Evolutionary conservation across 2,113 vertebrate genomes (phyloP), one percentile per base, ranked within the genome.

Genomic region (Trinectes maculatus): DNA sequence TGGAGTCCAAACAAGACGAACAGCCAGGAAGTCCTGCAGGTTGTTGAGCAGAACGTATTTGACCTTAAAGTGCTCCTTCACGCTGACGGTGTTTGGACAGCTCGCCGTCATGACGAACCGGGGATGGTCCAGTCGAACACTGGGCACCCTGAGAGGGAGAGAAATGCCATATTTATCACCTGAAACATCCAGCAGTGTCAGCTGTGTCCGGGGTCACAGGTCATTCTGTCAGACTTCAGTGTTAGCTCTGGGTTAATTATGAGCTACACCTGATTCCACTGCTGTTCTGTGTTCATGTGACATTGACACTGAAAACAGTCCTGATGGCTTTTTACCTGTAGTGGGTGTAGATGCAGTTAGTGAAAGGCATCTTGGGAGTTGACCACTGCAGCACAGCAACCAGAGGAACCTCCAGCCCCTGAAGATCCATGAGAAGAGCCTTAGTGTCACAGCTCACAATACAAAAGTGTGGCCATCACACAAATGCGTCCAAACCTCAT

Each of bases 331-430:
- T 21, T 10, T 8, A 87, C 90, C 90, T 93, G 91, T 98, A 98
- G 66, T 98, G 96, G 1, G 96, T 98, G 74, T 95, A 96, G 84
- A 98, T 98, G 55, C 93, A 94, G 89, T 92, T 93, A 75, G 95
- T 96, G 83, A 96, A 95, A 5, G 95, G 96, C 84, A 97, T 93
- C 74, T 97, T 97, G 0, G 95, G 91, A 2, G 96, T 96, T 0
- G 96, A 97, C 96, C 96, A 98, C 84, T 95, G 95, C 21, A 98
- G 81, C 54, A 97, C 94, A 1, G 95, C 96, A 5, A 97, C 93
- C 77, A 98, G 84, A 0, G 96, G 95, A 10, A 98, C 95, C 87
- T 98, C 96, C 29, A 98, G 80, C 16, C 96, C 96, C 96, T 98
- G 82, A 36, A 64, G 11, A 15, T 5, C 54, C 13, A 31, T 34